Base-by-base conservation (phyloP, 2,113 vertebrate species). In the Oreotrochilus melanogaster region DNA sequence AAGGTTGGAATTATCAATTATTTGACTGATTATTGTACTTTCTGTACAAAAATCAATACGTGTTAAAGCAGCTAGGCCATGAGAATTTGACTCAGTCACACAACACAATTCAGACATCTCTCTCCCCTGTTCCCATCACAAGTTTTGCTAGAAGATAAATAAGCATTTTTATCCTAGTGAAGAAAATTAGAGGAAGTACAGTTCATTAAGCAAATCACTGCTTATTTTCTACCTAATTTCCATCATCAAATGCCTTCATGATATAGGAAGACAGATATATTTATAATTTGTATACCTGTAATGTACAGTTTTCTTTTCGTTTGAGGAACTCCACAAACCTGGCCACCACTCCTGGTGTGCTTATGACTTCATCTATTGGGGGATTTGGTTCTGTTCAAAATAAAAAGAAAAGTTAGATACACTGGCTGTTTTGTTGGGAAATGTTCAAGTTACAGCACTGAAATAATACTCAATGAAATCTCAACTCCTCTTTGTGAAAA, bases 251-350 rank as follows among this genome's bases (percentile, higher is more conserved):
- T 71, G 7, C 27, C 28, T 88, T 90, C 37, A 30, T 42, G 73
- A 76, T 23, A 28, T 4, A 89, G 10, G 69, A 96, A 75, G 72
- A 91, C 19, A 31, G 21, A 90, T 23, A 88, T 9, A 64, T 67
- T 88, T 66, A 6, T 64, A 73, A 73, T 79, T 57, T 83, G 39
- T 61, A 35, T 97, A 99, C 99, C 99, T 99, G 99, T 97, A 99
- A 97, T 60, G 99, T 99, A 97, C 99, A 99, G 97, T 99, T 99
- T 97, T 99, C 99, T 97, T 98, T 99, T 84, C 99, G 97, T 94
- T 99, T 99, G 89, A 99, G 98, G 95, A 99, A 99, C 96, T 99
- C 99, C 96, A 99, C 99, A 97, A 99, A 99, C 86, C 99, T 98
- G 86, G 99, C 99, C 91, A 99, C 99, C 61, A 99, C 99, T 72